Base-by-base conservation (phyloP, 1,140 invertebrate genomes). In the Wiebesia pumilae region DNA sequence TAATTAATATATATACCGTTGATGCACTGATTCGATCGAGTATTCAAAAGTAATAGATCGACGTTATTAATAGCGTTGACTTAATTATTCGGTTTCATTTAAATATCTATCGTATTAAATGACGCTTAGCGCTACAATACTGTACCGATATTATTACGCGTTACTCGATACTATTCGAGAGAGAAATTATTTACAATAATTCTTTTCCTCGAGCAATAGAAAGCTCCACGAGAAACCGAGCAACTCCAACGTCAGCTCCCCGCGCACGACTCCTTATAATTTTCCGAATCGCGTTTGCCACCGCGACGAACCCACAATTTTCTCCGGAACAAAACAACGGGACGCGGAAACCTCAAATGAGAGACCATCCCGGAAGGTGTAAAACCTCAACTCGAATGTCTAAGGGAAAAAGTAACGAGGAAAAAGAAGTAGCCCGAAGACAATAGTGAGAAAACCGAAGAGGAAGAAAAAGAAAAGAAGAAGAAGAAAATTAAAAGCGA, bases 321-420 rank as follows among this genome's bases (percentile, higher is more conserved):
- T 80, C 21, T 81, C 40, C 62, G 35, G 65, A 40, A 67, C 38
- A 69, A 81, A 69, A 33, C 58, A 81, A 47, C 58, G 65, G 40
- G 47, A 81, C 40, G 62, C 78, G 78, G 78, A 80, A 80, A 58
- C 47, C 30, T 80, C 62, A 38, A 81, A 40, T 40, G 21, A 73
- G 69, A 73, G 35, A 30, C 21, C 58, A 35, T 40, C 24, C 79
- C 58, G 79, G 79, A 69, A 81, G 14, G 9, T 69, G 62, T 69
- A 47, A 81, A 69, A 81, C 62, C 80, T 81, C 80, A 81, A 81
- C 79, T 35, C 58, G 79, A 43, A 24, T 38, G n/a, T 54, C 30
- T 3, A 35, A 65, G n/a, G 7, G 4, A 43, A 75, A 27, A 43
- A 75, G 10, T 0, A n/a, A 38, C 0, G 35, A 65, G 21, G 30